A percentile compares a stretch with the other conserved stretches of the same genome.
These are phyloP conservation scores for Phenganax subtilis DNA, from an alignment of 92 coral and sea anemone genomes.

Conservation along the genomic window DNA sequence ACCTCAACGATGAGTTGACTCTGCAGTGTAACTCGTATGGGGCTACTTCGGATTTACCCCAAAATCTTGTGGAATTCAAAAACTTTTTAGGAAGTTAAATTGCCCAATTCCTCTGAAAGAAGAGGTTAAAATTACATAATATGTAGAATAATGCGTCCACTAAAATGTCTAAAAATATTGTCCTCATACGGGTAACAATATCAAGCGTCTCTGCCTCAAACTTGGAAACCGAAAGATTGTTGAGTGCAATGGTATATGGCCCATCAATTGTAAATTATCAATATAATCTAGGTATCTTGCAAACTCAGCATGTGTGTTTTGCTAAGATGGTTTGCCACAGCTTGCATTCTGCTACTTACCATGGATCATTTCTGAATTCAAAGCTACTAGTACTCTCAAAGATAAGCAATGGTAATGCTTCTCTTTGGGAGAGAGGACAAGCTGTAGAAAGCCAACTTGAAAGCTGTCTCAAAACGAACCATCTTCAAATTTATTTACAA, in stretches of 20 bases:
- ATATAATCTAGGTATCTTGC: background rate
- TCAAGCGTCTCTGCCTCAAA: background rate
- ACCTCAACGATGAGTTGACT: no score
- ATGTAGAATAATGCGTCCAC: background rate
- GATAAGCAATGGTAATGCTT: background rate
- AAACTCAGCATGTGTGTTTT: background rate
- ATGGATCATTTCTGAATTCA: no score
- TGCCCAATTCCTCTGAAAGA: background rate
- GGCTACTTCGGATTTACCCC: no score
- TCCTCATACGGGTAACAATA: background rate
- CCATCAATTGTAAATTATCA: background rate
- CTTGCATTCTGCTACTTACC: background rate
- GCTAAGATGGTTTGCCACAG: background rate
- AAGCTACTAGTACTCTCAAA: no score
- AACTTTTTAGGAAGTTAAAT: no score
- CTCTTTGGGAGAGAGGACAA: background rate
- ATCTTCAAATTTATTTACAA: background rate
- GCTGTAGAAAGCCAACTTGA: background rate
- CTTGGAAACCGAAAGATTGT: background rate
- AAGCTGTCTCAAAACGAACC: background rate
- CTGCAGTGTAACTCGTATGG: no score
- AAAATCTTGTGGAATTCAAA: no score
- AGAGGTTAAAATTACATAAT: background rate
- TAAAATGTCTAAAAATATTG: conserved; percentile 10
- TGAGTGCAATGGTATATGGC: background rate